phyloP scores from a whole-genome alignment of 2,797 vertebrate species.

The Paedocypris micromegethes region DNA sequence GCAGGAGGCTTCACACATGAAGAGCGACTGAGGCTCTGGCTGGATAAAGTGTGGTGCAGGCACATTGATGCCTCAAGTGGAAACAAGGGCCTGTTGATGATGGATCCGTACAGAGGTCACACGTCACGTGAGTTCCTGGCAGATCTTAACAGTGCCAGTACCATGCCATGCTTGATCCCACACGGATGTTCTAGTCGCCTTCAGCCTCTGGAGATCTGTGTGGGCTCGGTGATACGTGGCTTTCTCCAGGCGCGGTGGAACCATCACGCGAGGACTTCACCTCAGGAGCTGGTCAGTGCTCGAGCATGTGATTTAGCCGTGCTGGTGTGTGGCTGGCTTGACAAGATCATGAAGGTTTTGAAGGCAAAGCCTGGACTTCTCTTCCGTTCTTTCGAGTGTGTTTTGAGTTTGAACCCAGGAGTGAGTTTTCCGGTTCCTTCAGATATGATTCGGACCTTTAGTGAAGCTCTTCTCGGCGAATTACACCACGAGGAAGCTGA shows the following conservation, averaged over 20 bases:
- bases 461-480: constrained; percentile 63
- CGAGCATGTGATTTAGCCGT: constrained; percentile 72
- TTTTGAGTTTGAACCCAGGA: constrained; percentile 23
- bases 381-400: constrained; percentile 65
- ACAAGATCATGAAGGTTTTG: constrained; percentile 71
- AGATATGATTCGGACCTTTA: constrained; percentile 67
- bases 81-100: constrained; percentile 71
- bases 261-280: constrained; percentile 68
- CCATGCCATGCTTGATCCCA: constrained; percentile 71
- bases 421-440: constrained; percentile 59
- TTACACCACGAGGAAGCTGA: constrained; percentile 9
- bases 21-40: constrained; percentile 75
- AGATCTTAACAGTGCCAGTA: constrained; percentile 61
- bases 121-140: constrained; percentile 63
- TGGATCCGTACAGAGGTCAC: constrained; percentile 81
- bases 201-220: constrained; percentile 82
- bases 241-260: constrained; percentile 87
- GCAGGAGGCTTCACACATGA: constrained; percentile 67
- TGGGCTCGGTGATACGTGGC: constrained; percentile 74
- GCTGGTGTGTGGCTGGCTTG: constrained; percentile 78
- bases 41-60: constrained; percentile 63
- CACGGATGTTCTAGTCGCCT: constrained; percentile 73
- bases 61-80: constrained; percentile 52
- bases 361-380: constrained; percentile 66
- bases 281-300: constrained; percentile 53